Base-by-base conservation (phyloP, 2,113 vertebrate genomes). In the Merops nubicus region DNA sequence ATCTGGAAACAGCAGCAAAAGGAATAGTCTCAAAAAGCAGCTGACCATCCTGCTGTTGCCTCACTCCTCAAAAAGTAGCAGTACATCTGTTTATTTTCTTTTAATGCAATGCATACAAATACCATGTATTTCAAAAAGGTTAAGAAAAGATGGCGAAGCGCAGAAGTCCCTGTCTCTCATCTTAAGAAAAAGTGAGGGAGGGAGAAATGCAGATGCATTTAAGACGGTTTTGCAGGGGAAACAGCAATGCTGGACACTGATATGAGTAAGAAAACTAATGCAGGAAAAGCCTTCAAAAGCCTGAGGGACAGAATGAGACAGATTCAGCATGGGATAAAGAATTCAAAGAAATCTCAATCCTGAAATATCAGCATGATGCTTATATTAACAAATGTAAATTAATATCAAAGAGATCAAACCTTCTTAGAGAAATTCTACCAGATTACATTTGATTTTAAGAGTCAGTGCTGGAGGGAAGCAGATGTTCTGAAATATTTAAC, bases 1-100 rank as follows among this genome's bases (percentile, higher is more conserved):
- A 93, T 93, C 88, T 95, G 91, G 92, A 95, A 96, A 91, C 87
- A 91, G 31, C 33, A 92, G 59, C 51, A 74, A 89, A 87, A 72
- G 31, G 60, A 86, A 89, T 57, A 59, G 74, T 68, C 29, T 57
- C 45, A 72, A 85, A 95, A 72, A 25, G 86, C 60, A 85, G 64
- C 53, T 63, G 80, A 89, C 29, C 42, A 69, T 62, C 40, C 45
- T 73, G 74, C 51, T 82, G 43, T 73, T 29, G 18, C 64, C 62
- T 70, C 45, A 87, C 21, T 40, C 23, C 29, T 25, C 48, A 81
- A 94, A 95, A 92, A 26, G 22, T 3, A 92, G 54, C 60, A 89
- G 70, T n/a, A 78, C 40, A 90, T 88, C 59, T 88, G 47, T 36
- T 77, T 79, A 79, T 73, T 92, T 87, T 62, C 79, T 88, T 93